Conservation (phyloP, 2,113 vertebrate genomes). For the Raja brachyura region DNA sequence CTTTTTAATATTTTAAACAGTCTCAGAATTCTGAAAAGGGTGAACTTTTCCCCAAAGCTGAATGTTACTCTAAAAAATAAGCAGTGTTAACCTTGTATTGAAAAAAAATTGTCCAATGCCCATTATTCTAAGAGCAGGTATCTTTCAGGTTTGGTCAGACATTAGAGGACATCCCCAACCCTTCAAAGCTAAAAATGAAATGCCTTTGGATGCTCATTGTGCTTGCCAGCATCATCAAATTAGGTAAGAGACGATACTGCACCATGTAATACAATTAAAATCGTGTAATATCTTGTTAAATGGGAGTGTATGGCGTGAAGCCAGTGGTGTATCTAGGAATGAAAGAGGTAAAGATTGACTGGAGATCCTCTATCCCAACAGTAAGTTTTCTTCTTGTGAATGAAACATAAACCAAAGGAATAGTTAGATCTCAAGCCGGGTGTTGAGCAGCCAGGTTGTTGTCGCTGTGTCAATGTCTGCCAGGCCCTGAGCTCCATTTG, state of each 20-base stretch:
- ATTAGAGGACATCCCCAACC: neutral
- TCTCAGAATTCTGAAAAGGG: neutral
- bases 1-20: neutral
- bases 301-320: no score
- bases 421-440: no score
- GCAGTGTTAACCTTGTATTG: no score
- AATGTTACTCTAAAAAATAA: neutral
- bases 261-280: neutral
- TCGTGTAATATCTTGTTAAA: neutral
- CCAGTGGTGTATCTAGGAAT: no score
- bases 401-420: no score
- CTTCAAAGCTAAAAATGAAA: neutral
- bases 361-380: no score
- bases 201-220: neutral
- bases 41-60: neutral
- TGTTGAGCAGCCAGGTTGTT: no score
- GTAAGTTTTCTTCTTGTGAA: no score
- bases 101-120: neutral
- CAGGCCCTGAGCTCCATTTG: no score
- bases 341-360: no score
- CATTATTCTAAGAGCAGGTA: neutral
- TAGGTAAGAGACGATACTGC: neutral
- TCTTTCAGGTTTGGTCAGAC: constrained; percentile 12
- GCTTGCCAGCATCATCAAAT: neutral
- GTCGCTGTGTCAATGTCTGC: no score